Conservation (phyloP, 1,140 invertebrate genomes). For the Sipha flava region DNA sequence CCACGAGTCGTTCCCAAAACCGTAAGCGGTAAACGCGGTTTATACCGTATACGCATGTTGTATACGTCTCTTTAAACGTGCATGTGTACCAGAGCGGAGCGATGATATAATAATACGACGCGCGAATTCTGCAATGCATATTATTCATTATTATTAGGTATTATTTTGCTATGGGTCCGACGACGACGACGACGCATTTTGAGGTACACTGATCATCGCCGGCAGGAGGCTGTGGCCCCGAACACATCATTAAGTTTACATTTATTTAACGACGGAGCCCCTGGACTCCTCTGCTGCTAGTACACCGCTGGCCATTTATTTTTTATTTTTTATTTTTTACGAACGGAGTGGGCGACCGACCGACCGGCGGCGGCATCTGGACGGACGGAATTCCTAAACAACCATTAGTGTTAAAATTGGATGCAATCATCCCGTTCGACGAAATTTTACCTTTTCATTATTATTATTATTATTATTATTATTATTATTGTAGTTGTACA, state of each 20-base stretch:
- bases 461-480: constrained; percentile 13
- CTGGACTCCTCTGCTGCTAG: not conserved
- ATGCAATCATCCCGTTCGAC: constrained; percentile 28
- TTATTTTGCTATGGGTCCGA: not conserved
- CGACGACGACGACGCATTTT: not conserved
- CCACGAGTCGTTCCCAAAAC: too few relatives aligned
- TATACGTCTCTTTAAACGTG: not conserved
- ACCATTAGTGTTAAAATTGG: constrained; percentile 33
- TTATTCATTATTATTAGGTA: not conserved
- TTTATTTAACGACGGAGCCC: constrained; percentile 29
- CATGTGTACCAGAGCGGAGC: not conserved
- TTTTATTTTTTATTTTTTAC: not conserved
- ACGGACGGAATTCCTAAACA: constrained; percentile 25
- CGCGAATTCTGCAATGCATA: not conserved
- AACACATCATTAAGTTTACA: constrained; percentile 32
- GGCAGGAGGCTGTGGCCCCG: constrained; percentile 16
- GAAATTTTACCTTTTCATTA: constrained; percentile 27
- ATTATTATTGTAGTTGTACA: not conserved
- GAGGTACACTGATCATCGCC: not conserved
- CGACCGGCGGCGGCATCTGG: constrained; percentile 7
- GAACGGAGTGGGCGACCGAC: constrained; percentile 27
- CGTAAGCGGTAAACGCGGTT: not conserved
- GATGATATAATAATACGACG: not conserved
- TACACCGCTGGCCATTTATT: constrained; percentile 30
- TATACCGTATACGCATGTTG: not conserved